Percentiles rank a stretch among this genome's conserved stretches.
Conservation (phyloP, 2,888 invertebrate species). For the Clusia tigrina region DNA sequence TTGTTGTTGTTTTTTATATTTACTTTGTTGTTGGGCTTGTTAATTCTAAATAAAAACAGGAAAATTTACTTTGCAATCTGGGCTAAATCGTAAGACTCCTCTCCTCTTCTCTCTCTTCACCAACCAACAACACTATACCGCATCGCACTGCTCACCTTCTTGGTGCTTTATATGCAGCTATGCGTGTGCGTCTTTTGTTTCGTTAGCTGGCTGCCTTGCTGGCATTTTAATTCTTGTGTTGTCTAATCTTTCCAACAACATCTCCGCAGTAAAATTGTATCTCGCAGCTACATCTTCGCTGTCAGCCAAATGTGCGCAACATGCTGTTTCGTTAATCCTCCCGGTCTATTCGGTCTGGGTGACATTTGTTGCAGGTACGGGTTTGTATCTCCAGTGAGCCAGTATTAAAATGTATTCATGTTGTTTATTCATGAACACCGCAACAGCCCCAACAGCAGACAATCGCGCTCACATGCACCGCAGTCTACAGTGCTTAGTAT, state of each 20-base stretch:
- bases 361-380: no score
- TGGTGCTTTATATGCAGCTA: constrained; percentile 3
- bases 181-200: constrained; percentile 45
- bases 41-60: constrained; percentile 57
- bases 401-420: no score
- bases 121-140: not conserved
- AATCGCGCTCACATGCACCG: no score
- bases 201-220: no score
- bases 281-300: constrained; percentile 4
- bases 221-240: constrained; percentile 23
- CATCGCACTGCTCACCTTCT: not conserved
- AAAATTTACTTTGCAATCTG: constrained; percentile 59
- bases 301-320: constrained; percentile 12
- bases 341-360: constrained; percentile 13
- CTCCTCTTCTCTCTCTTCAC: not conserved
- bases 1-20: constrained; percentile 21
- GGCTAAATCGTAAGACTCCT: constrained; percentile 56
- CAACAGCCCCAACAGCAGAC: no score
- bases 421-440: no score
- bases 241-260: constrained; percentile 57
- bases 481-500: no score
- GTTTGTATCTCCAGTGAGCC: no score
- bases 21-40: constrained; percentile 41
- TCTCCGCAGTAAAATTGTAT: constrained; percentile 29
- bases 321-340: constrained; percentile 14